Base-by-base conservation (phyloP, 2,888 invertebrate species). In the Protonemura montana region DNA sequence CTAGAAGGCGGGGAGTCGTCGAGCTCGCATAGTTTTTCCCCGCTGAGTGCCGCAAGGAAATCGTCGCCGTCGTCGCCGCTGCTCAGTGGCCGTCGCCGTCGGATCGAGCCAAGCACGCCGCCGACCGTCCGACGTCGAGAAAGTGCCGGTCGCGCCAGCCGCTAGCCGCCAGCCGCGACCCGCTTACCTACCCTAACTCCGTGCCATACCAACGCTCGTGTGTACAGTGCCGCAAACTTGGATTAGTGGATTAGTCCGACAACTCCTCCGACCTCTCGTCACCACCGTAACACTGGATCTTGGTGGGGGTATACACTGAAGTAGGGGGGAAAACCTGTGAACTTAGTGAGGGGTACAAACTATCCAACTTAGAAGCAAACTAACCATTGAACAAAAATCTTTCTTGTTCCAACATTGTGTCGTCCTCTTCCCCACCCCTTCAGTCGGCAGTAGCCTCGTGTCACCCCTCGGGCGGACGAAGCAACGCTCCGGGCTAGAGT, bases 71-170 rank as follows among this genome's bases (percentile, higher is more conserved):
- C 82, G 76, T 80, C 29, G 80, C 89, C 89, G 88, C 89, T 89
- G 89, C 89, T 89, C 88, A 89, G 89, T 89, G 89, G 87, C 78
- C 29, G 76, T n/a, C 81, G 30, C 42, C 42, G 82, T 82, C 82
- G 13, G 35, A 35, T 35, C 35, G 35, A 35, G 35, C 35, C 3
- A 10, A 6, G 35, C 35, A 28, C 85, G 30, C 81, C 82, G 86
- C 35, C 83, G 35, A 35, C 5, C 35, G 3, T 35, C n/a, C n/a
- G n/a, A n/a, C 42, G 83, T 28, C 42, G 30, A 21, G 41, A 21
- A 13, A 35, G 35, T 35, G 35, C 35, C 35, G 35, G 35, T 35
- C 35, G 5, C 35, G 59, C 59, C 2, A 7, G 59, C n/a, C n/a
- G n/a, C n/a, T 21, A 59, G 21, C 59, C 59, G 59, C 21, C 59